phyloP scores from a whole-genome alignment of 2,888 invertebrate genomes.

The Laothoe populi region DNA sequence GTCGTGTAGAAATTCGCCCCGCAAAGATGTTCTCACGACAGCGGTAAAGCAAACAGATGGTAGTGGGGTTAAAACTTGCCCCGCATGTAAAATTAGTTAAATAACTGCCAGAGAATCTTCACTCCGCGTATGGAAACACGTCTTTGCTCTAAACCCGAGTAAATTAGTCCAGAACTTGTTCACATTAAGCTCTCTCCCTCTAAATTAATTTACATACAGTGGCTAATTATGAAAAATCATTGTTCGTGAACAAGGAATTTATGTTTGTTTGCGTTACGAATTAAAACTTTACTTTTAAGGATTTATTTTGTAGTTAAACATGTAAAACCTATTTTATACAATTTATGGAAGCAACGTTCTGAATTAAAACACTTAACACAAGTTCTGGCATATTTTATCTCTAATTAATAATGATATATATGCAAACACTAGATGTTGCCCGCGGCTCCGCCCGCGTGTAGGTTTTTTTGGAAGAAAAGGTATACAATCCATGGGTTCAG shows the following conservation, averaged over 20 bases:
- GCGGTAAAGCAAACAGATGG: slow-evolving; percentile 69
- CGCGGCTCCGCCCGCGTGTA: too few relatives aligned
- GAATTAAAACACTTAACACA: not conserved
- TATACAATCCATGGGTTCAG: too few relatives aligned
- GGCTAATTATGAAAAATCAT: slow-evolving; percentile 68
- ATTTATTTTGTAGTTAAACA: not conserved
- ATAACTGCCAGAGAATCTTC: slow-evolving; percentile 71
- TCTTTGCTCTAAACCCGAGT: slow-evolving; percentile 77
- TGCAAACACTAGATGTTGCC: too few relatives aligned
- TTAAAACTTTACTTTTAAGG: slow-evolving; percentile 31
- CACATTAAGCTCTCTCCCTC: slow-evolving; percentile 62
- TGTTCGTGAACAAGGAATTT: slow-evolving; percentile 53
- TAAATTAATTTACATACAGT: slow-evolving; percentile 73
- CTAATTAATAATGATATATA: not conserved
- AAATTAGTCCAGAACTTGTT: slow-evolving; percentile 69
- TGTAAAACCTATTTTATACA: not conserved
- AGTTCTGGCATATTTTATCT: too few relatives aligned
- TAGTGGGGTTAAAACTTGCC: slow-evolving; percentile 73
- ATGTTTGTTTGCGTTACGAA: slow-evolving; percentile 43
- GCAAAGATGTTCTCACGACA: slow-evolving; percentile 48
- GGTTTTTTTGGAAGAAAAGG: too few relatives aligned
- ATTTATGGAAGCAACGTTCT: not conserved
- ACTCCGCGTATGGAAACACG: slow-evolving; percentile 69
- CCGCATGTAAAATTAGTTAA: slow-evolving; percentile 78
- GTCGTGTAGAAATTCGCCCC: slow-evolving; percentile 45